Base-by-base conservation (phyloP, 2,797 vertebrate species). In the Crenuchus spilurus region DNA sequence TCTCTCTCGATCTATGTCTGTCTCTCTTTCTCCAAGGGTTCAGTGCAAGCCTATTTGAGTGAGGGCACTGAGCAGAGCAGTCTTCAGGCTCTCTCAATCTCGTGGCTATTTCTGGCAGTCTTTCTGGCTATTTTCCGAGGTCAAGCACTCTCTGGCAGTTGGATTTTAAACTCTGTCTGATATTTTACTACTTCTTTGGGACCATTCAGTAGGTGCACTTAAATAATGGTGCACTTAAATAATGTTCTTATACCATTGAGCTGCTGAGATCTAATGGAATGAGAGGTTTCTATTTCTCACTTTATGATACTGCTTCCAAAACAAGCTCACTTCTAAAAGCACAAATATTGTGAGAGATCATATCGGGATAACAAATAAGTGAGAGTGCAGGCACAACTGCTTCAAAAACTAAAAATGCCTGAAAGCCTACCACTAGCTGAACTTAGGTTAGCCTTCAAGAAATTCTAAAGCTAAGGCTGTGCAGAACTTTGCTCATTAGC, bases 21-120 rank as follows among this genome's bases (percentile, higher is more conserved):
- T 60, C 14, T n/a, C 26, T 18, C 14, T 8, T 16, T 31, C 30
- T 24, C 20, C 24, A n/a, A 8, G 46, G 13, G 30, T 58, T 37
- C 31, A 58, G 10, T 46, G 24, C 1, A 46, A 30, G 14, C 24
- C 35, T 41, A 14, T 37, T 28, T 63, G 22, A 63, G 26, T 18
- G 16, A 46, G 31, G 37, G 8, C 14, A 39, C 20, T 62, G 16
- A 49, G 55, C 30, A 18, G 31, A 58, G 10, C 30, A 22, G 41
- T 31, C 16, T 28, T 26, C 41, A 57, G 39, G 46, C 51, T 33
- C 13, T 49, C 41, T 67, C 10, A 26, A 33, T 11, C 42, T 26
- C 9, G 16, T 30, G 37, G 70, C 75, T 77, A 67, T 77, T 72
- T 77, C 46, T 66, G 46, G 69, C 42, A 18, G 14, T n/a, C n/a